Evolutionary conservation across 1,140 invertebrate genomes (phyloP).

Genomic region (Scaptomyza graminum): DNA sequence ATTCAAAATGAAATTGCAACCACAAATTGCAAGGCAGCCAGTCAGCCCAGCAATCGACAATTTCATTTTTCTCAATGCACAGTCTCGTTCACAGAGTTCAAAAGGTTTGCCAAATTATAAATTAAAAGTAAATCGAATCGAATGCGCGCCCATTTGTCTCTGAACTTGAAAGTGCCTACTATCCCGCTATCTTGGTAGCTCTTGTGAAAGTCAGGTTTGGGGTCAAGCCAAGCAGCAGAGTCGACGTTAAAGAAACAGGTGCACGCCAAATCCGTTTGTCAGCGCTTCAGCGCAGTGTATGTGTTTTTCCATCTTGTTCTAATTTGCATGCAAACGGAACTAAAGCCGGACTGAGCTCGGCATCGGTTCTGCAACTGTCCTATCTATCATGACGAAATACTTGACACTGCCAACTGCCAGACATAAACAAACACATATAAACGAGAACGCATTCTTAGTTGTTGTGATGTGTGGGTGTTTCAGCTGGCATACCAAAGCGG

Average conservation of each 20-base stretch:
- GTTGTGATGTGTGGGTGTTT: constrained; percentile 55
- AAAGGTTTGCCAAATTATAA: constrained; percentile 80
- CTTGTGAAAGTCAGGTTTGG: constrained; percentile 68
- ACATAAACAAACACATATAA: not conserved
- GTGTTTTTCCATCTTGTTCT: constrained; percentile 75
- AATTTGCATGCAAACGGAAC: constrained; percentile 80
- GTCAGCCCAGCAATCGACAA: constrained; percentile 54
- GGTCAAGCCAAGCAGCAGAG: constrained; percentile 43
- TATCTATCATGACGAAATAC: constrained; percentile 74
- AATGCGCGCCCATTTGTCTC: constrained; percentile 77
- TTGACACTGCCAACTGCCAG: constrained; percentile 51
- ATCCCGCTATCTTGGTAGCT: constrained; percentile 17
- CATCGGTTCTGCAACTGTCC: constrained; percentile 27
- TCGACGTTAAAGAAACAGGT: constrained; percentile 58
- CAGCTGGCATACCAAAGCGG: constrained; percentile 17
- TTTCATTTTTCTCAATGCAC: constrained; percentile 75
- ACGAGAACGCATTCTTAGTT: not conserved
- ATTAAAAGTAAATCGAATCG: constrained; percentile 82
- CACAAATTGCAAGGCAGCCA: constrained; percentile 66
- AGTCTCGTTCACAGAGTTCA: constrained; percentile 46
- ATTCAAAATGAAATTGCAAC: constrained; percentile 76
- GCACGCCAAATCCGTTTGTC: constrained; percentile 77
- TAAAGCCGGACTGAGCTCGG: constrained; percentile 51
- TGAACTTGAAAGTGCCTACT: constrained; percentile 68
- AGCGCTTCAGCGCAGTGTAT: constrained; percentile 30